Percentiles rank a stretch among this genome's conserved stretches.
phyloP scores from a whole-genome alignment of 2,113 vertebrate genomes.

The Dipodomys spectabilis region DNA sequence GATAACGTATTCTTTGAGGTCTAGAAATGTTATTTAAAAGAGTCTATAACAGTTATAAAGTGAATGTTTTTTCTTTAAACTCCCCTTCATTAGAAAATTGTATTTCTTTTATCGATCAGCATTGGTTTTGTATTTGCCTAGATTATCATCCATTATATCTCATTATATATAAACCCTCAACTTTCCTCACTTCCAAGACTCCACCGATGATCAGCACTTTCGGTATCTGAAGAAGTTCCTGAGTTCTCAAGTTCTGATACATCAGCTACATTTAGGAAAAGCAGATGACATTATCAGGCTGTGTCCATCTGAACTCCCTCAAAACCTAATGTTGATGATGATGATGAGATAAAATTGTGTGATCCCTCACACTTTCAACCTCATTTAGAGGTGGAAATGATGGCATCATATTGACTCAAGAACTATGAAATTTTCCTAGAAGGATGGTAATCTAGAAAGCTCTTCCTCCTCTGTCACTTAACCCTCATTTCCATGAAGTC shows the following conservation, averaged over 20 bases:
- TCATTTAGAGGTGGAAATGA: background rate
- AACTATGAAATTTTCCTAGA: background rate
- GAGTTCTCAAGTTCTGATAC: background rate
- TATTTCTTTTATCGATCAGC: slow-evolving; percentile 5
- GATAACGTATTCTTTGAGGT: background rate
- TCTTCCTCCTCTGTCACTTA: background rate
- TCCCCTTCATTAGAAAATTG: background rate
- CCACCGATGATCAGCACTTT: background rate
- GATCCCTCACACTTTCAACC: background rate
- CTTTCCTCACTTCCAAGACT: background rate
- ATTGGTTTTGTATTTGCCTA: background rate
- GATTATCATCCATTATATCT: background rate
- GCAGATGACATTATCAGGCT: background rate
- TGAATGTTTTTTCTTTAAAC: background rate
- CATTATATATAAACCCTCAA: background rate
- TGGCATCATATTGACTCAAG: background rate
- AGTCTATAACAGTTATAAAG: slow-evolving; percentile 16
- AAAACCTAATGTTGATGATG: background rate
- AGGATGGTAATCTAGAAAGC: background rate
- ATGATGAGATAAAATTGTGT: background rate
- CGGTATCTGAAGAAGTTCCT: background rate
- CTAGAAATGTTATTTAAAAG: background rate
- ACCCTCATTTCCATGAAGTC: background rate
- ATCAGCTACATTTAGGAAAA: background rate
- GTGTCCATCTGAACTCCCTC: background rate